Evolutionary conservation across 2,113 vertebrate genomes (phyloP).

Genomic region (Pelusios castaneus): DNA sequence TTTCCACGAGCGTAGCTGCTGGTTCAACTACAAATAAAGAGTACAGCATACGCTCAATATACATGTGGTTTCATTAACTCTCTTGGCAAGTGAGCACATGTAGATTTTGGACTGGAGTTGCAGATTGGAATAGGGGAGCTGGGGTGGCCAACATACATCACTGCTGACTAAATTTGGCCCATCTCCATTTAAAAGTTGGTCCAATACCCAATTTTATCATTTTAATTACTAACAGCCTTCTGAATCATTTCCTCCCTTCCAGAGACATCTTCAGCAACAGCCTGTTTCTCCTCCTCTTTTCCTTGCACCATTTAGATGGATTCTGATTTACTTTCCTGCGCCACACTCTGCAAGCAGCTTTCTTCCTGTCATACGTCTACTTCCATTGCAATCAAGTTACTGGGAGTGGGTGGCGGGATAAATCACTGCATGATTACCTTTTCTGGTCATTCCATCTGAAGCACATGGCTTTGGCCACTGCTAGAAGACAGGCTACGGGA

Average conservation of each 20-base stretch:
- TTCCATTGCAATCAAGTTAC: background rate
- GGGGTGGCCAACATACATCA: constrained; percentile 68
- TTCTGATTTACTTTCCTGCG: background rate
- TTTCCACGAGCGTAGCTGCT: constrained; percentile 48
- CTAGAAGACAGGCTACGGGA: too few species aligned
- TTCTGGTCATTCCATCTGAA: too few species aligned
- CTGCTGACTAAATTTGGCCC: constrained; percentile 48
- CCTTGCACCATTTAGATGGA: background rate
- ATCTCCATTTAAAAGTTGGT: constrained; percentile 13
- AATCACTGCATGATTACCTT: too few species aligned
- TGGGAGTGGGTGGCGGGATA: background rate
- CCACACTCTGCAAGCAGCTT: background rate
- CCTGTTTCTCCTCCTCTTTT: background rate
- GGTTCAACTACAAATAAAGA: constrained; percentile 55
- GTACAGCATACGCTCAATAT: background rate
- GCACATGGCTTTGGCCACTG: too few species aligned
- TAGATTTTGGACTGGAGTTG: constrained; percentile 54
- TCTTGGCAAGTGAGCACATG: constrained; percentile 58
- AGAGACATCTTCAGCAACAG: background rate
- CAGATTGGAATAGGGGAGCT: constrained; percentile 50
- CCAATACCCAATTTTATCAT: constrained; percentile 51
- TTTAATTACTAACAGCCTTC: constrained; percentile 56
- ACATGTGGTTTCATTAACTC: constrained; percentile 54
- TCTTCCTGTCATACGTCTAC: background rate
- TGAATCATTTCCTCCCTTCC: background rate